Evolutionary conservation across 2,888 invertebrate species (phyloP).

Genomic region (Tiliacea aurago): DNA sequence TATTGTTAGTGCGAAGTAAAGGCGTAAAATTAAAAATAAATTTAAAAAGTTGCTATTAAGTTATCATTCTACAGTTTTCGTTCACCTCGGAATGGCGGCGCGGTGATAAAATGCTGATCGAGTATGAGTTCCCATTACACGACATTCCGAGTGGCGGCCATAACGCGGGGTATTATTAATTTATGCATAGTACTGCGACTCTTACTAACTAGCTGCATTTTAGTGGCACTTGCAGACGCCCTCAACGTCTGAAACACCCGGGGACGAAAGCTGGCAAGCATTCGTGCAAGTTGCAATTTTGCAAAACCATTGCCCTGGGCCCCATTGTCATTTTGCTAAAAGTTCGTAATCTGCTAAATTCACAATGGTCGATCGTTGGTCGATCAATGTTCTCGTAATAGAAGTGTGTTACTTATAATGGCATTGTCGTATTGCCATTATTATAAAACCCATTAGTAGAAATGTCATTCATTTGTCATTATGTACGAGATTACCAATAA

Average conservation of each 20-base stretch:
- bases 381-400: too few relatives aligned
- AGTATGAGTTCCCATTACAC: constrained; percentile 40
- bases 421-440: too few relatives aligned
- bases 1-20: background rate
- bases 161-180: constrained; percentile 55
- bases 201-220: constrained; percentile 55
- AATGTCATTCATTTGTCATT: too few relatives aligned
- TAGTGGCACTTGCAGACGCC: constrained; percentile 48
- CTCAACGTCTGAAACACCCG: constrained; percentile 32
- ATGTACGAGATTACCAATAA: too few relatives aligned
- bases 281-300: background rate
- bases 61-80: constrained; percentile 16
- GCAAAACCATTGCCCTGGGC: background rate
- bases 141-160: constrained; percentile 15
- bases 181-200: constrained; percentile 59
- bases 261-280: background rate
- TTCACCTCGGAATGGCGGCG: constrained; percentile 12
- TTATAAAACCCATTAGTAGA: too few relatives aligned
- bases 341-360: too few relatives aligned
- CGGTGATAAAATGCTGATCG: constrained; percentile 45
- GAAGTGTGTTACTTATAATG: too few relatives aligned
- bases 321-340: too few relatives aligned
- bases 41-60: constrained; percentile 11
- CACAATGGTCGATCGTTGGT: too few relatives aligned
- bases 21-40: background rate